These are phyloP conservation scores for Poecilia velifera DNA, from an alignment of 2,797 vertebrate genomes.

Conservation along the genomic window DNA sequence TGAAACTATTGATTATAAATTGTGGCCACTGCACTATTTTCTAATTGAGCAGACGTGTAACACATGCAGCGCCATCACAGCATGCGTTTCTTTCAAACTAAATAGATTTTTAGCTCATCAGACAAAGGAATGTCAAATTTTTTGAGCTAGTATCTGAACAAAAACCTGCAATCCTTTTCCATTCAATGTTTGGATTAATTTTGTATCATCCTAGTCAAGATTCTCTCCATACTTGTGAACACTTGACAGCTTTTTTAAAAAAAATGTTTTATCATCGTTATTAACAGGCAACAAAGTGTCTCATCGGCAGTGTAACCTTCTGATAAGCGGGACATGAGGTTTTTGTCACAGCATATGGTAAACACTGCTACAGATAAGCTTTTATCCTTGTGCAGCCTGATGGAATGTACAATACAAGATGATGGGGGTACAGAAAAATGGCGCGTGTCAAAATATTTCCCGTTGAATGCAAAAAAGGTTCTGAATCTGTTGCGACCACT, in stretches of 20 bases:
- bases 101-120: not conserved
- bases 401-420: conserved; percentile 67
- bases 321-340: conserved; percentile 67
- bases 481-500: conserved; percentile 10
- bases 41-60: conserved; percentile 38
- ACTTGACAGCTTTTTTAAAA: not conserved
- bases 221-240: not conserved
- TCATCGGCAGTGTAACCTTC: conserved; percentile 56
- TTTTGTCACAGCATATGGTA: conserved; percentile 67
- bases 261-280: not conserved
- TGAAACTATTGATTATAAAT: conserved; percentile 71
- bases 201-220: conserved; percentile 5
- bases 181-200: not conserved
- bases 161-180: not conserved
- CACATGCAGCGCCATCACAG: conserved; percentile 10
- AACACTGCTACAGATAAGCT: conserved; percentile 69
- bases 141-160: not conserved
- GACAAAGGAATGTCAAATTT: conserved; percentile 6
- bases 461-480: conserved; percentile 8
- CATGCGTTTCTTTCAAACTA: conserved; percentile 9
- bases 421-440: conserved; percentile 31
- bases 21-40: conserved; percentile 17
- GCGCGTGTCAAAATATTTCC: conserved; percentile 46
- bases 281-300: conserved; percentile 30
- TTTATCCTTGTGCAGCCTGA: conserved; percentile 64